Conservation (phyloP, 2,888 invertebrate species). For the Oxytorus armatus region DNA sequence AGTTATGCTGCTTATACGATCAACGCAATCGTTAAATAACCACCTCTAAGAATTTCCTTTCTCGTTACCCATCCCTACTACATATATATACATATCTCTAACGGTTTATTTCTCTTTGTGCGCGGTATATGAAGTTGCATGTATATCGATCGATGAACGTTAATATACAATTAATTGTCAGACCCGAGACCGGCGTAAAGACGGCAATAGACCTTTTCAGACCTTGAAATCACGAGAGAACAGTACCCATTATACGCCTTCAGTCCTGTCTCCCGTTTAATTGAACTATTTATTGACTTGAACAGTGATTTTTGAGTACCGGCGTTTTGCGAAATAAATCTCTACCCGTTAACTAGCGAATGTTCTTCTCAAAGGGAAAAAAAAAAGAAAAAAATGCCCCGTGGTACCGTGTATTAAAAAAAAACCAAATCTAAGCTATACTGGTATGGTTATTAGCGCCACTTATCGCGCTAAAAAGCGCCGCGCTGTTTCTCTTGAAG, state of each 20-base stretch:
- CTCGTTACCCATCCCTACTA: constrained; percentile 34
- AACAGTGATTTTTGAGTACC: constrained; percentile 41
- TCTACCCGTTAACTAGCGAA: constrained; percentile 4
- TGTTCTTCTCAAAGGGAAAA: constrained; percentile 12
- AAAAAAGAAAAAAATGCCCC: constrained; percentile 52
- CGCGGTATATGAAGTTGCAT: constrained; percentile 51
- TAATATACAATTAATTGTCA: constrained; percentile 57
- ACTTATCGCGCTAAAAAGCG: constrained; percentile 92
- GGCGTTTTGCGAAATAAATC: constrained; percentile 34
- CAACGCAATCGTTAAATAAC: constrained; percentile 36
- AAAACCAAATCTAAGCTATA: constrained; percentile 87
- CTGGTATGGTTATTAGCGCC: constrained; percentile 93
- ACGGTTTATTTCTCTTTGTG: constrained; percentile 47
- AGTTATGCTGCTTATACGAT: constrained; percentile 49
- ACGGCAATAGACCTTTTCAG: constrained; percentile 20
- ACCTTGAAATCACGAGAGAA: constrained; percentile 12
- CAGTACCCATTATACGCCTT: neutral
- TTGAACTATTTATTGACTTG: constrained; percentile 69
- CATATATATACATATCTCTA: constrained; percentile 53
- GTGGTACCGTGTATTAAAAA: constrained; percentile 35
- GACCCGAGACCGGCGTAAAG: constrained; percentile 31
- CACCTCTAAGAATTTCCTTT: constrained; percentile 30
- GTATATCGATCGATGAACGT: neutral
- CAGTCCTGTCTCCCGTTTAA: constrained; percentile 44
- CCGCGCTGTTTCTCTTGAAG: constrained; percentile 91